Base-by-base conservation (phyloP, 92 coral and sea anemone species). In the Zoanthus gigantus region DNA sequence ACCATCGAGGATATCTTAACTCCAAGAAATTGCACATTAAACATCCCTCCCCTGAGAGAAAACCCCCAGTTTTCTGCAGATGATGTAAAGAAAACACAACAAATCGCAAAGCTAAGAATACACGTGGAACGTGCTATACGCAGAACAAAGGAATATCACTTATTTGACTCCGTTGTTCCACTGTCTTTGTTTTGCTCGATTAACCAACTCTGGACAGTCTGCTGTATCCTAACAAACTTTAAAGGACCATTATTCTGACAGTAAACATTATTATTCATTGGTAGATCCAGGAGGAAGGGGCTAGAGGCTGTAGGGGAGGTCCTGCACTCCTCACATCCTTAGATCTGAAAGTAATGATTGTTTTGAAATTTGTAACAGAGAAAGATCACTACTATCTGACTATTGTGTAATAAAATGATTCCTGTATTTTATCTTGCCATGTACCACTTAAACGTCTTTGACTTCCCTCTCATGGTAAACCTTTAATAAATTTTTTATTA, bases 191-290 rank as follows among this genome's bases (percentile, higher is more conserved):
- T 77, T 61, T 84, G 85, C 46, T 89, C 89, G 3, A 61, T 89
- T 56, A 89, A 84, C 56, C 89, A 84, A 84, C 77, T 89, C 47
- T 89, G 92, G 92, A 16, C 89, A 52, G 92, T 89, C 9, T 84
- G 89, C 50, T 89, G 89, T 76, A 57, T 89, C 42, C 85, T 77
- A 8, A 83, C 92, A 54, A 89, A 89, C 83, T 83, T 89, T 37
- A 83, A 84, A 57, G 92, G 89, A 63, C 89, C 85, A 54, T 50
- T 89, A 83, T 74, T 89, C 71, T 89, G 65, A 84, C 17, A 71
- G 78, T 71, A 3, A 83, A 71, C 67, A 79, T 79, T 12, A 79
- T 12, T 79, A 71, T 79, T 79, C 84, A 79, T 12, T 79, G 30
- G 42, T 54, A 71, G 23, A 65, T 72, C 84, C 72, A 52, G 84